Evolutionary conservation across 2,888 invertebrate genomes (phyloP), one percentile per base, ranked within the genome.

Genomic region (Hyposoter dolosus): DNA sequence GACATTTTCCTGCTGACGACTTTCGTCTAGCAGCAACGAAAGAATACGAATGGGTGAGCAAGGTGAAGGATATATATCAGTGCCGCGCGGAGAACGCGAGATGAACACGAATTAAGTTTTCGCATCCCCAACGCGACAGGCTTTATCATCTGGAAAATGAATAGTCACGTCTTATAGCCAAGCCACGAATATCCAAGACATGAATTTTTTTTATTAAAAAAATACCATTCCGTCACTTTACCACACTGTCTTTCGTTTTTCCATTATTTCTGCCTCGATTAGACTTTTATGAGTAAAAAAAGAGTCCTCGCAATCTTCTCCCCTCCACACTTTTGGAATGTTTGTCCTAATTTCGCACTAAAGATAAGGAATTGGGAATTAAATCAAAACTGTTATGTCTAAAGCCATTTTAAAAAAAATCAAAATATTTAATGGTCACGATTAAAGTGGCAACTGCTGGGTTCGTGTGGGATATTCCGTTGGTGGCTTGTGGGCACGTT

Each of bases 101-200:
- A 87, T 72, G 87, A 87, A 88, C 87, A 79, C 82, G 86, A 88
- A 88, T 87, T 84, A 84, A 88, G 76, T 77, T 72, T 86, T 81
- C 71, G 79, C 82, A 79, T 83, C 50, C 50, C 10, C 35, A 15
- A 53, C 35, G 75, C 74, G 40, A 40, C 60, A 17, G 12, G 19
- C 35, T 63, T 83, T 88, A 68, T 74, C 63, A 47, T 74, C 85
- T 77, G 68, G 53, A n/a, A 60, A 60, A 60, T 15, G 28, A 9
- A 28, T 12, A 28, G 56, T 28, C 28, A 60, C 10, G 28, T 56
- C 4, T 23, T 12, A n/a, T n/a, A 12, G 40, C 40, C 23, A 28
- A 60, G 28, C 12, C 60, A 5, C 28, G 28, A 1, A 60, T 28
- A 40, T 40, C 7, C 32, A 32, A 32, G 32, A n/a, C n/a, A n/a